Evolutionary conservation across 2,113 vertebrate species (phyloP).

Genomic region (Sphaerodactylus townsendi): DNA sequence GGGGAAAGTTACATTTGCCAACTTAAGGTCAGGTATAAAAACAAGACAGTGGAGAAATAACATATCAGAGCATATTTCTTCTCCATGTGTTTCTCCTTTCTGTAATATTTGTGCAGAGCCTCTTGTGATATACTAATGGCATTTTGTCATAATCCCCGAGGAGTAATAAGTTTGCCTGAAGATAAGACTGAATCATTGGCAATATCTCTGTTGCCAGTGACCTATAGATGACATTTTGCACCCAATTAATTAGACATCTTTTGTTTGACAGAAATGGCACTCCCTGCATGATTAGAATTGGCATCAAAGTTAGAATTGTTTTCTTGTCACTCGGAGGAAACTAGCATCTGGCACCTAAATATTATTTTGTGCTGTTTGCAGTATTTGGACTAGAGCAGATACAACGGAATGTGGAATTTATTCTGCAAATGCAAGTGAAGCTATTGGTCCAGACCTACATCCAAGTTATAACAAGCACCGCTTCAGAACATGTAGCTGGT

Average conservation of each 20-base stretch:
- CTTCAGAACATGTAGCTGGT: conserved; percentile 40
- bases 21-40: conserved; percentile 33
- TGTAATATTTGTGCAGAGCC: conserved; percentile 58
- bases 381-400: conserved; percentile 62
- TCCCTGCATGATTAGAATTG: conserved; percentile 76
- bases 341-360: conserved; percentile 63
- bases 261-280: conserved; percentile 69
- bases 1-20: conserved; percentile 19
- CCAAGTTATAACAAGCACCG: conserved; percentile 21
- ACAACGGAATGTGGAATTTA: conserved; percentile 49
- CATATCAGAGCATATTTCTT: conserved; percentile 18
- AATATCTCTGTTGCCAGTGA: conserved; percentile 75
- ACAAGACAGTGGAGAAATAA: conserved; percentile 43
- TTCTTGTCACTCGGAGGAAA: conserved; percentile 76
- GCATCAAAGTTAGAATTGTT: conserved; percentile 68
- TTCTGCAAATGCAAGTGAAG: conserved; percentile 29
- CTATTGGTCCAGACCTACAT: background rate
- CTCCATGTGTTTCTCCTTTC: conserved; percentile 25
- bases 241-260: conserved; percentile 77
- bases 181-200: conserved; percentile 62
- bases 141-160: conserved; percentile 73
- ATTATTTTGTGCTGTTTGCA: conserved; percentile 60
- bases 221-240: conserved; percentile 82
- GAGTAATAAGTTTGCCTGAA: conserved; percentile 68
- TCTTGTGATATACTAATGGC: conserved; percentile 68